Percentiles rank a stretch among this genome's conserved stretches.
These are phyloP conservation scores for Thalassophryne amazonica DNA, from an alignment of 2,797 vertebrate species.

Conservation along the genomic window DNA sequence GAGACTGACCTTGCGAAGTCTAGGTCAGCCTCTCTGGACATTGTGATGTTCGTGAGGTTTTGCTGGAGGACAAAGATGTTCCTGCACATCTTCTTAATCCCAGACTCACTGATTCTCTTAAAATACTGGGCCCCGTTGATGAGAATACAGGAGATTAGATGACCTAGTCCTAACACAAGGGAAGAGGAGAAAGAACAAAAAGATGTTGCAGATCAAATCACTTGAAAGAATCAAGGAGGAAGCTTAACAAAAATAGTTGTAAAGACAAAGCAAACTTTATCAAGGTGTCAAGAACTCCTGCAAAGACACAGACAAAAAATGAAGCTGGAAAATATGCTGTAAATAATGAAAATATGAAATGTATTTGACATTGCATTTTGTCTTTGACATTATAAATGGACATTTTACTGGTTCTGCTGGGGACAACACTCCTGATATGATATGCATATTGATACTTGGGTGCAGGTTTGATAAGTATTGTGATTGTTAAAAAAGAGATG, in stretches of 20 bases:
- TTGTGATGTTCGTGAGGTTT: conserved; percentile 99
- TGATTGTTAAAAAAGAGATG: no score
- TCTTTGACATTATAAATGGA: no score
- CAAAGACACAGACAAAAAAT: no score
- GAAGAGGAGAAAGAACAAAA: not conserved
- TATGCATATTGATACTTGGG: no score
- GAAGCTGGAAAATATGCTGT: no score
- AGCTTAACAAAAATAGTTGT: not conserved
- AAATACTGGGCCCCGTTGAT: conserved; percentile 98
- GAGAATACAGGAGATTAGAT: conserved; percentile 96
- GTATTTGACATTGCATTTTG: no score
- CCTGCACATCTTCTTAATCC: conserved; percentile 99
- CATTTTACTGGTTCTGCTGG: no score
- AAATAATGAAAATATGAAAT: no score
- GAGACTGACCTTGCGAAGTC: conserved; percentile 95
- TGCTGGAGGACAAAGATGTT: conserved; percentile 99
- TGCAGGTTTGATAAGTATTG: no score
- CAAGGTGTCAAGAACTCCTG: no score
- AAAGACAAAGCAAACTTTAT: not conserved
- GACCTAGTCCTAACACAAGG: conserved; percentile 84
- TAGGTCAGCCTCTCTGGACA: conserved; percentile 96
- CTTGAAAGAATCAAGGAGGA: not conserved
- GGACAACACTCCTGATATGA: no score
- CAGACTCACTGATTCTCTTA: conserved; percentile 96
- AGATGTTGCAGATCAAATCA: not conserved